Percentiles rank a stretch among this genome's conserved stretches.
Conservation (phyloP, 2,113 vertebrate species). For the Pungitius pungitius region DNA sequence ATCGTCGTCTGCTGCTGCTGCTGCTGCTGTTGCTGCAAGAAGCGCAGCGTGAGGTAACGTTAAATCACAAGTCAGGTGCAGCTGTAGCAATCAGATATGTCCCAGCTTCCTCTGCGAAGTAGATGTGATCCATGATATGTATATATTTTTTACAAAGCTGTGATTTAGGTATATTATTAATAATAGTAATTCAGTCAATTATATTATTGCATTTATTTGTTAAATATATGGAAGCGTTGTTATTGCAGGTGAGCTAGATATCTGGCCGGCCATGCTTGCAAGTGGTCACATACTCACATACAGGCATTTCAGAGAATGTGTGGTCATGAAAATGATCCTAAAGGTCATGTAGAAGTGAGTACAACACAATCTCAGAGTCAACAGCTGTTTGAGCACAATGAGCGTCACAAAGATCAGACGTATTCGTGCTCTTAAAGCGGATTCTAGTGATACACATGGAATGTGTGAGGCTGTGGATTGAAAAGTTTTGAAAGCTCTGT, state of each 20-base stretch:
- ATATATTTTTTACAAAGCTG: background rate
- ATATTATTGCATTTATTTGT: too few species aligned
- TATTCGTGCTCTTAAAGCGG: background rate
- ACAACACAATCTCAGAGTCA: background rate
- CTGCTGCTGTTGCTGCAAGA: conserved; percentile 85
- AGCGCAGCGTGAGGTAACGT: conserved; percentile 72
- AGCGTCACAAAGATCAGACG: too few species aligned
- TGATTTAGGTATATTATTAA: too few species aligned
- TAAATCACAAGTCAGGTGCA: background rate
- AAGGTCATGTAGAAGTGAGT: background rate
- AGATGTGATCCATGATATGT: background rate
- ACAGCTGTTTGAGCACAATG: too few species aligned
- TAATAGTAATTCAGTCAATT: too few species aligned
- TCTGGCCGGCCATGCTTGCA: too few species aligned
- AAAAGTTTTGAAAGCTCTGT: background rate
- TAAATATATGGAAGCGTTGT: background rate
- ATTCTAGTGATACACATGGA: background rate
- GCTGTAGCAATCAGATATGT: background rate
- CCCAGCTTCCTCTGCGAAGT: background rate
- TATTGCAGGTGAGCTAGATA: too few species aligned
- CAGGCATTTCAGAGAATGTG: too few species aligned
- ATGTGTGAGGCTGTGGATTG: background rate
- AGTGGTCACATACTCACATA: too few species aligned
- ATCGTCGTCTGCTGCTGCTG: conserved; percentile 84
- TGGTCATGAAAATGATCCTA: too few species aligned